Evolutionary conservation across 2,888 invertebrate species (phyloP), one percentile per base, ranked within the genome.

Genomic region (Chrysolina oricalcia): DNA sequence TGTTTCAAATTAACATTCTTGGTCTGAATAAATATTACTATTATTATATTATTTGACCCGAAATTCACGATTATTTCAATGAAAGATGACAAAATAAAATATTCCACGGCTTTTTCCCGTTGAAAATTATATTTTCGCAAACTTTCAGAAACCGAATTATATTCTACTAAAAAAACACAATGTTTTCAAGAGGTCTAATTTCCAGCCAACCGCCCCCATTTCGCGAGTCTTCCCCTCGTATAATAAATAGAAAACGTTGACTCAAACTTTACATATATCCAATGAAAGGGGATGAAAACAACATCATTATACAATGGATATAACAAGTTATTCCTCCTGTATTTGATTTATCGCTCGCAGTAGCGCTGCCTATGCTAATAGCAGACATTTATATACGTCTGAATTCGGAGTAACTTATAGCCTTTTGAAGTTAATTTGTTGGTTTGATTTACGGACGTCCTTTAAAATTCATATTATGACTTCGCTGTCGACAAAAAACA

Each of bases 361-460:
- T 86, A 85, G 87, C 88, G 88, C 87, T 87, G 88, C 87, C 88
- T 89, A 89, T 89, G 88, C 88, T 89, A 89, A 89, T 89, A 86
- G 88, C 87, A 85, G 69, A 87, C 88, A 89, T 88, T 89, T 89
- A 86, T 89, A 89, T 87, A 84, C 85, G 88, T 88, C 88, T 85
- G 84, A 83, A 84, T 84, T 83, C 81, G 83, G 84, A 87, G 85
- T 87, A 88, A 87, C 85, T 87, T 88, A 87, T 87, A 86, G 87
- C 87, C 84, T 87, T 88, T 88, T 87, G 87, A 88, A 88, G 87
- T 89, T 89, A 89, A 89, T 89, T 89, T 88, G 88, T 88, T 88
- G 87, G 87, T 89, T 89, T 88, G 88, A 89, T 89, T 89, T 89
- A 89, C 88, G 87, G 80, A 81, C 82, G 82, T 85, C 86, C 82